A percentile compares a stretch with the other conserved stretches of the same genome.
These are phyloP conservation scores for Acipenser oxyrinchus DNA, from an alignment of 2,797 vertebrate genomes.

Conservation along the genomic window DNA sequence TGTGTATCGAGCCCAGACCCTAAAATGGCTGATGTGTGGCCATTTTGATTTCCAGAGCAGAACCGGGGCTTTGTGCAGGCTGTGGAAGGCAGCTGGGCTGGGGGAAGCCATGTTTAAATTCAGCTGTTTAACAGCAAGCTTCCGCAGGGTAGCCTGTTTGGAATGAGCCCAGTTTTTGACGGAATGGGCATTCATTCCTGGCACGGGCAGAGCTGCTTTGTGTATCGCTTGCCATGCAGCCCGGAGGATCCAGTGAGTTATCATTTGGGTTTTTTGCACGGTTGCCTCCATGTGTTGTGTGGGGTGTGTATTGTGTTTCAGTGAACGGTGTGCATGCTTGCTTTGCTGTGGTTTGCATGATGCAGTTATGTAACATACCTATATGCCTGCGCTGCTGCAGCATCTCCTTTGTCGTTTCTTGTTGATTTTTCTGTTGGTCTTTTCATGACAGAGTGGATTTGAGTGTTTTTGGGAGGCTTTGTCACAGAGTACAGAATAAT, in stretches of 20 bases:
- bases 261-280: constrained; percentile 47
- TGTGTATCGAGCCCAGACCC: constrained; percentile 37
- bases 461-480: not conserved
- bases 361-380: constrained; percentile 2
- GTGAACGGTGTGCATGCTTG: not conserved
- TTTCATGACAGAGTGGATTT: constrained; percentile 9
- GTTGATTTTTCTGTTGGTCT: constrained; percentile 5
- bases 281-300: constrained; percentile 27
- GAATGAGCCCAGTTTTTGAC: constrained; percentile 59
- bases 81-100: constrained; percentile 52
- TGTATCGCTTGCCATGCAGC: constrained; percentile 50
- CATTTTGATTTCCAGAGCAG: constrained; percentile 71
- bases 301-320: constrained; percentile 16
- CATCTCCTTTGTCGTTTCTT: constrained; percentile 2
- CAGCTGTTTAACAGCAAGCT: constrained; percentile 57
- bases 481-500: constrained; percentile 17
- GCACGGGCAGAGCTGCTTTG: constrained; percentile 45
- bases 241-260: constrained; percentile 54
- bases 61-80: constrained; percentile 54
- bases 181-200: constrained; percentile 57
- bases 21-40: constrained; percentile 79
- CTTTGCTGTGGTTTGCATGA: constrained; percentile 4
- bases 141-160: constrained; percentile 55
- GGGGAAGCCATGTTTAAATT: constrained; percentile 61
- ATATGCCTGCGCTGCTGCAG: constrained; percentile 21